A percentile compares a stretch with the other conserved stretches of the same genome.
These are phyloP conservation scores for Trichomalopsis sarcophagae DNA, from an alignment of 1,140 invertebrate genomes.

Conservation along the genomic window DNA sequence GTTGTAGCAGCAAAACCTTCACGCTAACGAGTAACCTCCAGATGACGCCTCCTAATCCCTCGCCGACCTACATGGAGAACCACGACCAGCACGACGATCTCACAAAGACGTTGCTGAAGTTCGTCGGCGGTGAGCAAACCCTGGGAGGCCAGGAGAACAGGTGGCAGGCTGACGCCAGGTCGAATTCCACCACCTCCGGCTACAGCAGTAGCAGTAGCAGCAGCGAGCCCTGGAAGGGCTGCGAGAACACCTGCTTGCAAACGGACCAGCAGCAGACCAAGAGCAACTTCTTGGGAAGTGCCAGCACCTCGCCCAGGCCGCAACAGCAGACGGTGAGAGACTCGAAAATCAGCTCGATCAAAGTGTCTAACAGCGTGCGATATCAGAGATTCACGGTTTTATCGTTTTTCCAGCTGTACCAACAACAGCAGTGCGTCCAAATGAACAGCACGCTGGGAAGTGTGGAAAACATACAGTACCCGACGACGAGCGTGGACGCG, in stretches of 20 bases:
- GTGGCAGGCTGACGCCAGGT: not conserved
- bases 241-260: not conserved
- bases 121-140: slow-evolving; percentile 18
- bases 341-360: too few species aligned
- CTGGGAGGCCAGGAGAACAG: not conserved
- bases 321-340: slow-evolving; percentile 16
- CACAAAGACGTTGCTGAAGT: slow-evolving; percentile 29
- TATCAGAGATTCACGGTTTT: too few species aligned
- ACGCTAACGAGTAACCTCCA: not conserved
- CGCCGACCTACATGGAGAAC: not conserved
- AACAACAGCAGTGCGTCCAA: not conserved
- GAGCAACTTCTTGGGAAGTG: not conserved
- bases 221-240: slow-evolving; percentile 9
- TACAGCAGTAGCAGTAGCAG: slow-evolving; percentile 17
- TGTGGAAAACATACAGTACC: not conserved
- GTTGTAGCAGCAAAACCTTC: not conserved
- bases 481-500: not conserved
- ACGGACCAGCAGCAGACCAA: not conserved
- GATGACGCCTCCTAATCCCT: not conserved
- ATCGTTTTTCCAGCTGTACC: not conserved
- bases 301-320: not conserved
- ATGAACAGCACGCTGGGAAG: not conserved
- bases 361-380: too few species aligned
- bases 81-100: slow-evolving; percentile 26
- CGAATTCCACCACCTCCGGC: slow-evolving; percentile 9